phyloP scores from a whole-genome alignment of 2,888 invertebrate genomes.

The Trichogramma evanescens region DNA sequence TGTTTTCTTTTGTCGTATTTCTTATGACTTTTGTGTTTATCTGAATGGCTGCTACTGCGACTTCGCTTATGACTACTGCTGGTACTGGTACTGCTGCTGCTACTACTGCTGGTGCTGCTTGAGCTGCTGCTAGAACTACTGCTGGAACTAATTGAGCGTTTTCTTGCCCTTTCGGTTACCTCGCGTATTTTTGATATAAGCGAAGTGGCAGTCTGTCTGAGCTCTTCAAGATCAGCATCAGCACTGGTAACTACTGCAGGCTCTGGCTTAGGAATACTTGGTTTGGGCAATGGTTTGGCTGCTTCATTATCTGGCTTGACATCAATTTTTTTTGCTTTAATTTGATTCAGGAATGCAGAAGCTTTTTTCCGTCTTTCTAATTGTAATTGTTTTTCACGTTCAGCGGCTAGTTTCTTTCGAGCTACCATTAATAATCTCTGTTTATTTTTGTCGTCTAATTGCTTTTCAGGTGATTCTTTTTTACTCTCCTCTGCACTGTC shows the following conservation, averaged over 20 bases:
- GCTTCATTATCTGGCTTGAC: too few species aligned
- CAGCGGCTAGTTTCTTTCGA: conserved; percentile 50
- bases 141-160: conserved; percentile 38
- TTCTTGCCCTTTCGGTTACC: conserved; percentile 36
- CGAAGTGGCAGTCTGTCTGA: conserved; percentile 30
- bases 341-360: conserved; percentile 66
- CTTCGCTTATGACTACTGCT: conserved; percentile 25
- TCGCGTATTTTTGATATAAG: conserved; percentile 40
- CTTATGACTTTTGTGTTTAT: conserved; percentile 42
- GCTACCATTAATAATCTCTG: conserved; percentile 55
- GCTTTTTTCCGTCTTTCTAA: conserved; percentile 73
- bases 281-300: conserved; percentile 12
- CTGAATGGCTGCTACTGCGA: conserved; percentile 33
- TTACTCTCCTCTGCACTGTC: conserved; percentile 43
- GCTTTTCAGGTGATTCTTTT: conserved; percentile 34
- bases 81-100: conserved; percentile 24
- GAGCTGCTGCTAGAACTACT: conserved; percentile 18
- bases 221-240: conserved; percentile 28
- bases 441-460: conserved; percentile 55
- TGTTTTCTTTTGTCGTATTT: conserved; percentile 49
- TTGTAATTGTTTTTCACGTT: conserved; percentile 55
- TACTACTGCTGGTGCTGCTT: conserved; percentile 20
- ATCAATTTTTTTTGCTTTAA: conserved; percentile 37
- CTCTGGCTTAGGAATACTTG: conserved; percentile 24
- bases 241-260: conserved; percentile 37